These are phyloP conservation scores for Ennomos fuscantarius DNA, from an alignment of 2,888 invertebrate species.

Conservation along the genomic window DNA sequence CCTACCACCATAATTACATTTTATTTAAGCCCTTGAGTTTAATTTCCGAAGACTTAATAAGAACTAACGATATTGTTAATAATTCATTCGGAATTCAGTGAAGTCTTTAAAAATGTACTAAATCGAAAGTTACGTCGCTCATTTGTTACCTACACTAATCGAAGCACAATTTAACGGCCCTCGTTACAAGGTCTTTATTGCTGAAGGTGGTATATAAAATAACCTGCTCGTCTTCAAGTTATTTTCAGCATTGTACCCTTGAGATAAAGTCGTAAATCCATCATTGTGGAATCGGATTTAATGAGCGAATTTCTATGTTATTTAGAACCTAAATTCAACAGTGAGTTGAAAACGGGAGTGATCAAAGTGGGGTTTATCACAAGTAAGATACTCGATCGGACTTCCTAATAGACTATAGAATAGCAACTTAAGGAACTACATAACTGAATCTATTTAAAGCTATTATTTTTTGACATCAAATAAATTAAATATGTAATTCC, in stretches of 20 bases:
- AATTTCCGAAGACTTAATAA: constrained; percentile 1
- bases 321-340: constrained; percentile 11
- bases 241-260: constrained; percentile 34
- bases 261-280: constrained; percentile 30
- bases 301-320: constrained; percentile 14
- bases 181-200: constrained; percentile 57
- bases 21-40: too few relatives aligned
- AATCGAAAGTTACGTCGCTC: constrained; percentile 49
- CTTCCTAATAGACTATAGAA: too few relatives aligned
- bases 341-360: background rate
- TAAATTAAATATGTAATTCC: too few relatives aligned
- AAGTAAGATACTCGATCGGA: too few relatives aligned
- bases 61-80: constrained; percentile 17
- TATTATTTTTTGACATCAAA: too few relatives aligned
- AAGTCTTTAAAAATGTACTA: constrained; percentile 38
- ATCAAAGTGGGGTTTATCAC: background rate
- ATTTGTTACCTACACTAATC: constrained; percentile 61
- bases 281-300: constrained; percentile 22
- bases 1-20: too few relatives aligned
- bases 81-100: constrained; percentile 17
- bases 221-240: constrained; percentile 21
- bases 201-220: constrained; percentile 51
- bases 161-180: constrained; percentile 52
- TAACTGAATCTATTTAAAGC: too few relatives aligned
- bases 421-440: too few relatives aligned